These are phyloP conservation scores for Epinephelus malabaricus DNA, from an alignment of 2,797 vertebrate genomes.

Conservation along the genomic window DNA sequence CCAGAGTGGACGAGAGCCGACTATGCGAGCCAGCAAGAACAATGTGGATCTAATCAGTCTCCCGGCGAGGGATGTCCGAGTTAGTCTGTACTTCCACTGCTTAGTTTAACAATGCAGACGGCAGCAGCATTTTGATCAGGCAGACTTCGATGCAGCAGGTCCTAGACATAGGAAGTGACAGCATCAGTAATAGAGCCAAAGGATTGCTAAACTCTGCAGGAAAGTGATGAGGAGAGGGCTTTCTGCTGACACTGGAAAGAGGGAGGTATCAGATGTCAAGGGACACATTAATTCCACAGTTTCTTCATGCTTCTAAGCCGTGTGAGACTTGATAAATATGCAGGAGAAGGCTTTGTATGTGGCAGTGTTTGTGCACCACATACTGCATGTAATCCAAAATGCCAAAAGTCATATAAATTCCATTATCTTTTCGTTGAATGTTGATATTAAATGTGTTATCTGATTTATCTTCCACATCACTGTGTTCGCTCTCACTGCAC, in stretches of 20 bases:
- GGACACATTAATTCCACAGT: slow-evolving; percentile 50
- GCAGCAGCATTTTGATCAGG: slow-evolving; percentile 65
- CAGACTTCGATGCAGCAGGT: slow-evolving; percentile 33
- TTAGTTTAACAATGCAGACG: slow-evolving; percentile 41
- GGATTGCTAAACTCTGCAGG: slow-evolving; percentile 61
- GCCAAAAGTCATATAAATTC: slow-evolving; percentile 12
- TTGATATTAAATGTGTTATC: slow-evolving; percentile 14
- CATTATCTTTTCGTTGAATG: slow-evolving; percentile 23
- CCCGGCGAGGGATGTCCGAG: slow-evolving; percentile 22
- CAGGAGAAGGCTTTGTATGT: background rate
- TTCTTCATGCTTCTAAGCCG: background rate
- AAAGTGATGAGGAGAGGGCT: slow-evolving; percentile 61
- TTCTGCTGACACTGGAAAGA: slow-evolving; percentile 66
- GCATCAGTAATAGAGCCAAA: slow-evolving; percentile 53
- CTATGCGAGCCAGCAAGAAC: slow-evolving; percentile 29
- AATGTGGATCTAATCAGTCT: slow-evolving; percentile 58
- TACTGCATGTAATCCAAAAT: background rate
- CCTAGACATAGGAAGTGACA: slow-evolving; percentile 56
- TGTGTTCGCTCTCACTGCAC: background rate
- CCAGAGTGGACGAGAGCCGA: background rate
- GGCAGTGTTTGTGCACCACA: slow-evolving; percentile 13
- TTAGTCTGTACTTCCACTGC: slow-evolving; percentile 25
- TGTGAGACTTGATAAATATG: slow-evolving; percentile 25
- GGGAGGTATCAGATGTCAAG: slow-evolving; percentile 59
- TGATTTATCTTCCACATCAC: slow-evolving; percentile 5